Base-by-base conservation (phyloP, 1,140 invertebrate species). In the Telenomus remus region DNA sequence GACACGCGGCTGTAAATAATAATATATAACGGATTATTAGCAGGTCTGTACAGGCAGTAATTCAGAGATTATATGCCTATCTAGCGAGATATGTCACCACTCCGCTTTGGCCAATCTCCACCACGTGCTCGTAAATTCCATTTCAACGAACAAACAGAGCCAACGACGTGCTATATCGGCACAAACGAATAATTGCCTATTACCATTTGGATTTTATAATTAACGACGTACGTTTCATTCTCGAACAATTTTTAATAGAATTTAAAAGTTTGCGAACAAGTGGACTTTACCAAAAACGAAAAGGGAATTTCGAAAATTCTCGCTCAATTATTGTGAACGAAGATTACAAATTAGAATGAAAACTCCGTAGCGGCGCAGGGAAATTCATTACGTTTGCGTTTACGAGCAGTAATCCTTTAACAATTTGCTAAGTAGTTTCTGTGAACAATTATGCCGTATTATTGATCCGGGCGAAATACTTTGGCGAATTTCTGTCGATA, bases 121-220 rank as follows among this genome's bases (percentile, higher is more conserved):
- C 77, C 78, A 76, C 75, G 59, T 79, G 70, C 71, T 84, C 83
- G 77, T 86, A 86, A 86, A 86, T 86, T 85, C 82, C 85, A 84
- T 84, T 81, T 79, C 81, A 84, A 84, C 80, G 80, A 81, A 76
- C 78, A 76, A 79, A 82, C 76, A 78, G 43, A 13, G 60, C 73
- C 76, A 27, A 6, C 76, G 81, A 76, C 54, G 54, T 66, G 63
- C 63, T 46, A 63, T 77, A 66, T 55, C 57, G 54, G 49, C 54
- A 64, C 63, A 69, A 77, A 68, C 46, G 64, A 77, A 72, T 68
- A 72, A 77, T 70, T 72, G 63, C 44, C 60, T 66, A 72, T 77
- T 77, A 77, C 69, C 60, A 74, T 74, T 47, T 44, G 19, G 64
- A 69, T 51, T 74, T 79, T 60, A 69, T 60, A 56, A 19, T 68